phyloP scores from a whole-genome alignment of 2,113 vertebrate genomes.

The Prionailurus bengalensis region DNA sequence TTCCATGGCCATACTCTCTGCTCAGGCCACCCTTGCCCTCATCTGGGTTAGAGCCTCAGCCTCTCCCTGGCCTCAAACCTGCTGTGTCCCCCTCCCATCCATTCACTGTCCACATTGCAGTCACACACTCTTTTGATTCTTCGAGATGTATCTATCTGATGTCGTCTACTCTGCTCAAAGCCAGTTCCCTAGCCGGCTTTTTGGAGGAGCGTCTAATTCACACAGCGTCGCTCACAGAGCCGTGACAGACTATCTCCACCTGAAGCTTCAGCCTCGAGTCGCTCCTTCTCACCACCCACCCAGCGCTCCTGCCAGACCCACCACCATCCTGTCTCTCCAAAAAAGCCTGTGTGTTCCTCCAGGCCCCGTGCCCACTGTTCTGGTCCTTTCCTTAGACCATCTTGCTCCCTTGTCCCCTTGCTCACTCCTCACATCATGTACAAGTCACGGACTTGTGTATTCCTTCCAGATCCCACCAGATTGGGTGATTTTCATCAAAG shows the following conservation, averaged over 20 bases:
- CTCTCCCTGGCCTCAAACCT: neutral
- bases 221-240: neutral
- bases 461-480: neutral
- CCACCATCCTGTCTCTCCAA: neutral
- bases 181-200: neutral
- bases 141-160: neutral
- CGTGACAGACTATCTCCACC: rapidly evolving
- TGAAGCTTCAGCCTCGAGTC: neutral
- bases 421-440: neutral
- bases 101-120: neutral
- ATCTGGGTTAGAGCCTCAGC: neutral
- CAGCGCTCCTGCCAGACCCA: neutral
- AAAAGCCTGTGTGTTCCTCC: rapidly evolving
- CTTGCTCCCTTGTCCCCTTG: too few species aligned
- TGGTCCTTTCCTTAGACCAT: neutral
- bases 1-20: neutral
- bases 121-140: neutral
- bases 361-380: rapidly evolving
- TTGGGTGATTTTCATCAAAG: neutral
- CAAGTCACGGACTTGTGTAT: neutral
- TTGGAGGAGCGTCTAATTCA: rapidly evolving
- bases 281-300: neutral
- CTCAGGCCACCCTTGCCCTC: neutral
- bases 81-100: neutral
- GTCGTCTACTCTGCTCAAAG: neutral